phyloP scores from a whole-genome alignment of 2,113 vertebrate species.

The Heloderma charlesbogerti region DNA sequence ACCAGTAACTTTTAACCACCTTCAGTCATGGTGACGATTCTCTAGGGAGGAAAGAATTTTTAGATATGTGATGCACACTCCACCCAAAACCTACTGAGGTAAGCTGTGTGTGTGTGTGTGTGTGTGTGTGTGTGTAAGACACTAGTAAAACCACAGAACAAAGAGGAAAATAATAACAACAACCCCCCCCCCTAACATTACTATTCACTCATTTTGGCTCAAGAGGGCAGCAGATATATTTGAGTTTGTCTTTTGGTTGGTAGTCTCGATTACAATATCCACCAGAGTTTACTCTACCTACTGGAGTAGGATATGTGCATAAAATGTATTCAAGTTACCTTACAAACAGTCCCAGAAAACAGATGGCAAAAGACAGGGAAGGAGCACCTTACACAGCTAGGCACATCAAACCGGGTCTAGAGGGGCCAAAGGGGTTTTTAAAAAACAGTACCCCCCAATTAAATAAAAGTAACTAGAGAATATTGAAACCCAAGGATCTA shows the following conservation, averaged over 20 bases:
- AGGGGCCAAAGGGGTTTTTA: not conserved
- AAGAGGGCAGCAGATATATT: conserved; percentile 64
- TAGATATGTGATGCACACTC: not conserved
- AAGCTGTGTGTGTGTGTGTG: conserved; percentile 3
- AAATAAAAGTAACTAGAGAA: conserved; percentile 32
- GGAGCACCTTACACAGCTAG: conserved; percentile 43
- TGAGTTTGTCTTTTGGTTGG: conserved; percentile 59
- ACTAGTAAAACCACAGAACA: conserved; percentile 14
- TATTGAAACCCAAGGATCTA: conserved; percentile 42
- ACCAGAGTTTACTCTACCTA: conserved; percentile 40
- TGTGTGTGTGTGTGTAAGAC: not conserved
- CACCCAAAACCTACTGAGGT: conserved; percentile 59
- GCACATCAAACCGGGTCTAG: conserved; percentile 19
- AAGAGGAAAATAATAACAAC: not conserved
- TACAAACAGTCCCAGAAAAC: conserved; percentile 27
- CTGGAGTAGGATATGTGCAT: conserved; percentile 68
- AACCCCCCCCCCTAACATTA: not conserved
- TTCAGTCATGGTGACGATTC: conserved; percentile 34
- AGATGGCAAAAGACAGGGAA: conserved; percentile 14
- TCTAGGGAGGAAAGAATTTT: conserved; percentile 46
- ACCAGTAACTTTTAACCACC: conserved; percentile 2
- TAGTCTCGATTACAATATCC: conserved; percentile 47
- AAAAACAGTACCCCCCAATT: conserved; percentile 12
- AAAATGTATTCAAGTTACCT: conserved; percentile 54
- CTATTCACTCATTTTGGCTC: conserved; percentile 59